Evolutionary conservation across 1,140 invertebrate species (phyloP).

Genomic region (Amyelois transitella): DNA sequence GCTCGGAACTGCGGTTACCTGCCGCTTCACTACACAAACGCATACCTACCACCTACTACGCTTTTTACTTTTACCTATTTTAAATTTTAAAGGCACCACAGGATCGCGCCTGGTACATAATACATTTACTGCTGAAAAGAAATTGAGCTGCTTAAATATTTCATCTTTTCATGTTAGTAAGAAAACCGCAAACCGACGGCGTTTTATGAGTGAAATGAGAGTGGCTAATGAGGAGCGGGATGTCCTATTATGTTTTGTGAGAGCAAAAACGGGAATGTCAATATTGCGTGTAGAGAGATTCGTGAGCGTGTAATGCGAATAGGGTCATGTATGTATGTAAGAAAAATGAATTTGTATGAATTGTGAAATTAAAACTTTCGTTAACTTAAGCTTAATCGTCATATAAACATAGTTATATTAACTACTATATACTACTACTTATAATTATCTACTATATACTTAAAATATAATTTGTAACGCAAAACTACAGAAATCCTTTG

Average conservation of each 20-base stretch:
- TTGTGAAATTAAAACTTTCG: too few species aligned
- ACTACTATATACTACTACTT: too few species aligned
- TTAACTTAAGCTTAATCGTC: too few species aligned
- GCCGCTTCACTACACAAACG: constrained; percentile 23
- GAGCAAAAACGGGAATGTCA: constrained; percentile 27
- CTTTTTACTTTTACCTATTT: constrained; percentile 16
- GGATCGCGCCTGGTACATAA: constrained; percentile 7
- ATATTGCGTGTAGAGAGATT: constrained; percentile 26
- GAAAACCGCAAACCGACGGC: constrained; percentile 6
- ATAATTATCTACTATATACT: too few species aligned
- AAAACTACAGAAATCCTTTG: too few species aligned
- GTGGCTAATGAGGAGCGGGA: constrained; percentile 19
- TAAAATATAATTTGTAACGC: too few species aligned
- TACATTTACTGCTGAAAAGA: constrained; percentile 12
- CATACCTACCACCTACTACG: constrained; percentile 10
- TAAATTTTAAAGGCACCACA: constrained; percentile 15
- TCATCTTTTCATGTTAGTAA: constrained; percentile 13
- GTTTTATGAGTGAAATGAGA: constrained; percentile 11
- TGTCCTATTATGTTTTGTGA: constrained; percentile 22
- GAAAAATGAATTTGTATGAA: too few species aligned
- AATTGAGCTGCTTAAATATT: constrained; percentile 20
- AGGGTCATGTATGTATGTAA: too few species aligned
- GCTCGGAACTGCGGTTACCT: constrained; percentile 23
- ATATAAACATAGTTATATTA: too few species aligned
- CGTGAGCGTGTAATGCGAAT: constrained; percentile 12